Evolutionary conservation across 1,140 invertebrate species (phyloP).

Genomic region (Drosophila aff.): DNA sequence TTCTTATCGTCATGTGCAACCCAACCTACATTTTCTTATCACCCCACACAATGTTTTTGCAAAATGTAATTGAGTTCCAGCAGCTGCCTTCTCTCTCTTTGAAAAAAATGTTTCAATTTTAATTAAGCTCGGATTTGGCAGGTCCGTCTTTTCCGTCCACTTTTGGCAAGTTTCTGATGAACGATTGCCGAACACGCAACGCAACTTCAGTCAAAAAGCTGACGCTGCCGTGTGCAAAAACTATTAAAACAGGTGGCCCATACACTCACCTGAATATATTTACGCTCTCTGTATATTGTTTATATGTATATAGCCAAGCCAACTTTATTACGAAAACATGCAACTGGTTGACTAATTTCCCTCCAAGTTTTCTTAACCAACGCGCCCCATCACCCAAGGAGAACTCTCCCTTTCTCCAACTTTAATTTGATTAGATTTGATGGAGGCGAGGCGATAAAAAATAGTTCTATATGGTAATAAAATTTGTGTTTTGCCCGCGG

Average conservation of each 20-base stretch:
- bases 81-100: constrained; percentile 17
- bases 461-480: constrained; percentile 82
- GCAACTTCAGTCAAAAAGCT: constrained; percentile 66
- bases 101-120: constrained; percentile 60
- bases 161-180: constrained; percentile 62
- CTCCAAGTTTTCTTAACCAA: constrained; percentile 53
- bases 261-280: constrained; percentile 24
- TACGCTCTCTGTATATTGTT: neutral
- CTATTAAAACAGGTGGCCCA: constrained; percentile 79
- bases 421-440: constrained; percentile 50
- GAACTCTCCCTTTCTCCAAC: constrained; percentile 30
- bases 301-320: neutral
- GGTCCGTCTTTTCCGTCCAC: constrained; percentile 3
- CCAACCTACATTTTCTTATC: constrained; percentile 12
- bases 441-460: constrained; percentile 58
- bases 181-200: constrained; percentile 60
- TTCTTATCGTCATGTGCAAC: constrained; percentile 10
- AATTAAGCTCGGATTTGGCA: constrained; percentile 63
- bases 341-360: constrained; percentile 77
- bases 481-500: constrained; percentile 35
- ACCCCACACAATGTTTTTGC: neutral
- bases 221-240: constrained; percentile 56
- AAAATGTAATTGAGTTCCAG: constrained; percentile 47
- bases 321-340: constrained; percentile 52
- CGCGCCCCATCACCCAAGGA: constrained; percentile 29